Conservation (phyloP, 2,113 vertebrate genomes). For the Clarias batrachus region DNA sequence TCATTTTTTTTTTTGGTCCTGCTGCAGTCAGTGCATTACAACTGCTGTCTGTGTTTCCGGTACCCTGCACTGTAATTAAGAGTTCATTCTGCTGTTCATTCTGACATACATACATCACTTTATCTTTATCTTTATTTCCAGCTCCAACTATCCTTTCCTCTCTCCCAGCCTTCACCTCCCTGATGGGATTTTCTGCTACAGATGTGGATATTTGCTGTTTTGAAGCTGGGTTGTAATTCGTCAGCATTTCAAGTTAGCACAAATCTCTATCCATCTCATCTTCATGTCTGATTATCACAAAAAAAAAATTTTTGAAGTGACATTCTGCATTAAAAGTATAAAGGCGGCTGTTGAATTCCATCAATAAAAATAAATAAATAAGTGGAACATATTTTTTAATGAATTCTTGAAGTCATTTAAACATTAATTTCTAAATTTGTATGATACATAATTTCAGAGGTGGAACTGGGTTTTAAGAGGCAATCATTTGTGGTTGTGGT, state of each 20-base stretch:
- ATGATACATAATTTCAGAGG: background rate
- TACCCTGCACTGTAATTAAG: conserved; percentile 53
- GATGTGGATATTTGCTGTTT: background rate
- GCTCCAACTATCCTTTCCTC: background rate
- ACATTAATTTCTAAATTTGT: background rate
- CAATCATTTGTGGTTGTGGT: background rate
- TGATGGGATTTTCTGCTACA: conserved; percentile 26
- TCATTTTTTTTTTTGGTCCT: background rate
- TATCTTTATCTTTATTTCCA: conserved; percentile 29
- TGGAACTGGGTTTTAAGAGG: background rate
- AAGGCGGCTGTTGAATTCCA: background rate
- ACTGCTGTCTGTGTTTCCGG: background rate
- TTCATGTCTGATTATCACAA: background rate
- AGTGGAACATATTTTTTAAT: background rate
- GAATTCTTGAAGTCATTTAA: background rate
- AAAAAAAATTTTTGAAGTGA: too few relatives aligned
- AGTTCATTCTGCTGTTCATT: conserved; percentile 33
- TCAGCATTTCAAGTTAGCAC: background rate
- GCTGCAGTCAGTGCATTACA: background rate
- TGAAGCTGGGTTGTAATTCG: background rate
- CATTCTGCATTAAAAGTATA: background rate
- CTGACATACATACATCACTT: conserved; percentile 9
- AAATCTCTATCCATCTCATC: background rate
- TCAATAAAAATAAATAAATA: background rate
- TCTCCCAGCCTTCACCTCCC: conserved; percentile 21